A percentile compares a stretch with the other conserved stretches of the same genome.
Evolutionary conservation across 1,140 invertebrate species (phyloP).

Genomic region (Plectrocnemia conspersa): DNA sequence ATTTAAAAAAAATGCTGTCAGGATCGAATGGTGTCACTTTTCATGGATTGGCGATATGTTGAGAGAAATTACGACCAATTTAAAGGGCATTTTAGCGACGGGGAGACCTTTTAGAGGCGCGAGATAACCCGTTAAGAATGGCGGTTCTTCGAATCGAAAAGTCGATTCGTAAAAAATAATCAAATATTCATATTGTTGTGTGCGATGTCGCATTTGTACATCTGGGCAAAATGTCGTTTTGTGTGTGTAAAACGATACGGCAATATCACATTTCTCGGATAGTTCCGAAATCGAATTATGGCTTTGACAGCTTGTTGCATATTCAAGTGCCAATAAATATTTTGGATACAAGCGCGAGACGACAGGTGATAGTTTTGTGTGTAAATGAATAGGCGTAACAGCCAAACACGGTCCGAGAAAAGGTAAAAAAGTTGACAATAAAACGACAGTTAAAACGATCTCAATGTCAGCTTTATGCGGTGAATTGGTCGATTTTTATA

Average conservation of each 20-base stretch:
- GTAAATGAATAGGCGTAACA: background rate
- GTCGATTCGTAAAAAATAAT: too few species aligned
- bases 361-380: slow-evolving; percentile 28
- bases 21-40: too few species aligned
- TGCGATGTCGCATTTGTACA: background rate
- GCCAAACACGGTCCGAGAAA: too few species aligned
- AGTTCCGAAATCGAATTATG: slow-evolving; percentile 16
- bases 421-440: background rate
- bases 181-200: too few species aligned
- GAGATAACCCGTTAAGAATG: too few species aligned
- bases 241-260: slow-evolving; percentile 18
- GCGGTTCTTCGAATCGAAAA: too few species aligned
- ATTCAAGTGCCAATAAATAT: slow-evolving; percentile 34
- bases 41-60: too few species aligned
- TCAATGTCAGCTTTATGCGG: background rate
- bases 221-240: slow-evolving; percentile 13
- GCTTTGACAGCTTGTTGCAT: slow-evolving; percentile 28
- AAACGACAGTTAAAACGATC: slow-evolving; percentile 3
- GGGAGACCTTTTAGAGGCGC: too few species aligned
- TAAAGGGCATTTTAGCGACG: too few species aligned
- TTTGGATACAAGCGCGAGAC: slow-evolving; percentile 25
- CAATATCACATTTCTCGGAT: slow-evolving; percentile 21
- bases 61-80: too few species aligned
- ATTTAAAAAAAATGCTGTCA: too few species aligned
- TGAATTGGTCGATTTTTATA: background rate